phyloP scores from a whole-genome alignment of 2,113 vertebrate genomes.

The Ictalurus punctatus region DNA sequence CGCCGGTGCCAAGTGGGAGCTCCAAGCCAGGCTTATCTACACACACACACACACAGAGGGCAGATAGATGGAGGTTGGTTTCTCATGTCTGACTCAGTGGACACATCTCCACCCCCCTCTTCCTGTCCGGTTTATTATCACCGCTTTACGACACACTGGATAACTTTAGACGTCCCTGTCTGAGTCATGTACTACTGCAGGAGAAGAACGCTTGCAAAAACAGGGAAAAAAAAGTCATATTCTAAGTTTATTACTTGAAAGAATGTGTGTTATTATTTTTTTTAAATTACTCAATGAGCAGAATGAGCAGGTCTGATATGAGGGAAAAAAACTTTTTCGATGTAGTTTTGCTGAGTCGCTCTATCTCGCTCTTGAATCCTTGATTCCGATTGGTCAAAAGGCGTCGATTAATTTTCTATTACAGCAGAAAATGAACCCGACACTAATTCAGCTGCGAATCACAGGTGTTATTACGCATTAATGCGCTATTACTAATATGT shows the following conservation, averaged over 20 bases:
- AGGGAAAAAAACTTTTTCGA: not conserved
- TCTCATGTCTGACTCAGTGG: not conserved
- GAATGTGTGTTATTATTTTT: not conserved
- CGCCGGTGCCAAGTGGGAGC: not conserved
- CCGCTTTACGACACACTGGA: constrained; percentile 22
- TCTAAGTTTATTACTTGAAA: not conserved
- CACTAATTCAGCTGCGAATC: not conserved
- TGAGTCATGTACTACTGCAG: not conserved
- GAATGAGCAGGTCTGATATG: not conserved
- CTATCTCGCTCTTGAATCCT: not conserved
- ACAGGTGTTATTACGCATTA: not conserved
- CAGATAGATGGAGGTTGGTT: not conserved
- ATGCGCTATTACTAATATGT: not conserved
- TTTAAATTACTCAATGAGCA: not conserved
- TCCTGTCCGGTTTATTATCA: constrained; percentile 18
- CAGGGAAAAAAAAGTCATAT: no score
- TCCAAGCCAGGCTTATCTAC: not conserved
- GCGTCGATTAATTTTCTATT: not conserved
- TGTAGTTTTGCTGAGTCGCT: not conserved
- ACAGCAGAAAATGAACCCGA: not conserved
- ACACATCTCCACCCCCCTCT: not conserved
- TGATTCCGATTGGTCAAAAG: not conserved
- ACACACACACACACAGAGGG: not conserved
- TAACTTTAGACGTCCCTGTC: not conserved
- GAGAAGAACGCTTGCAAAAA: not conserved